Base-by-base conservation (phyloP, 2,113 vertebrate genomes). In the Rhadina sibilatrix region DNA sequence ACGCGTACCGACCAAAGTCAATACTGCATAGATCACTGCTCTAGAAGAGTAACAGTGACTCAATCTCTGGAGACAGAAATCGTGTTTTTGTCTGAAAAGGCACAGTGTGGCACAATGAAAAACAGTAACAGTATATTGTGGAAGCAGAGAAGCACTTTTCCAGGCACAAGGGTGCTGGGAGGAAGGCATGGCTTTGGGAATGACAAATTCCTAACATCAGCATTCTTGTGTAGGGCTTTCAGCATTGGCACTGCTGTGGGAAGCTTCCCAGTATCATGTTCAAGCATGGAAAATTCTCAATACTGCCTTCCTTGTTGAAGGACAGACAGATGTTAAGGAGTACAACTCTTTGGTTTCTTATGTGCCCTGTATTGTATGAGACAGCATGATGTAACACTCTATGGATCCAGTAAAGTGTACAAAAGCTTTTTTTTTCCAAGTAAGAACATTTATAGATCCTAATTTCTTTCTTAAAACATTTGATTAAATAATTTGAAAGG, bases 291-390 rank as follows among this genome's bases (percentile, higher is more conserved):
- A 94, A 96, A 93, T 90, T 86, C 81, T 96, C 79, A 85, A 80
- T 97, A 94, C 66, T 92, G 96, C 74, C 49, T 90, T 66, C 50
- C 91, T 94, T 94, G 87, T 93, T 94, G 85, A 15, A 96, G 27
- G 50, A 86, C 64, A 80, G 81, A 69, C 94, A 96, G 91, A 91
- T 80, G 84, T 89, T 90, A 81, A 61, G 52, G 50, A 88, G 25
- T 46, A 78, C 38, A 93, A 66, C 68, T 86, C 71, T 25, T 46
- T 35, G 21, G 37, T 50, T 85, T 91, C 38, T 77, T 50, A 61
- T 16, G 23, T 70, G 57, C 44, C 23, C 74, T 33, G 6, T 30
- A 49, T 37, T 60, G 49, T 61, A 72, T 37, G 53, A 83, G 49
- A 31, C 33, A 30, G 65, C 71, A 77, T 30, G 37, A 64, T 27